Base-by-base conservation (phyloP, 2,797 vertebrate genomes). In the Chaetodon trifasciatus region DNA sequence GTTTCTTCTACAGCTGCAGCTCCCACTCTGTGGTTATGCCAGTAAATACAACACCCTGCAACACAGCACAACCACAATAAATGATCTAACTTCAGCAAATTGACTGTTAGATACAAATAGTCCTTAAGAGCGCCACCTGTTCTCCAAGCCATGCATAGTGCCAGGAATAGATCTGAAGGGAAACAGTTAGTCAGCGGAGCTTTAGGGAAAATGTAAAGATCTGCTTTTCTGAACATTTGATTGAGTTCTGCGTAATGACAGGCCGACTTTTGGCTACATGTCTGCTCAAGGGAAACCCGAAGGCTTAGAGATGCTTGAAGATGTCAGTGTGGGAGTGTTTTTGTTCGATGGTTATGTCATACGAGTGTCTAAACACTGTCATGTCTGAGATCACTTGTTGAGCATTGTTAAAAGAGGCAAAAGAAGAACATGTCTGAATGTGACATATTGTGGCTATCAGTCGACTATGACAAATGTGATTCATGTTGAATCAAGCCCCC, bases 381-480 rank as follows among this genome's bases (percentile, higher is more conserved):
- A 73, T 3, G 72, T 69, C 52, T 79, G 74, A 85, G 70, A 52
- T 88, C 76, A 91, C 85, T 85, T 86, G 88, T 88, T 83, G 85
- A 78, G 47, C 21, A 8, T 50, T 49, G 67, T 40, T 23, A 39
- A 55, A 28, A 46, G 10, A 71, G 37, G 55, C 12, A 8, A 74
- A 83, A 74, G 28, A 74, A 57, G 81, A 87, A 75, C 52, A 24
- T 73, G 74, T 76, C 71, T 86, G 64, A 79, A 65, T 75, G 70
- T 58, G 81, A 70, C 73, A 72, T 39, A 24, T 60, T 61, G 49
- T 61, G 58, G 57, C 56, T 37, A 42, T 67, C 61, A 24, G 50
- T 55, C 56, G 70, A 80, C 64, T 61, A 37, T 53, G 47, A 63
- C 56, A 46, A 73, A 78, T 17, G 19, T 53, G 79, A 74, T 74